Evolutionary conservation across 1,140 invertebrate species (phyloP), one percentile per base, ranked within the genome.

Genomic region (Drosophila micromelanica): DNA sequence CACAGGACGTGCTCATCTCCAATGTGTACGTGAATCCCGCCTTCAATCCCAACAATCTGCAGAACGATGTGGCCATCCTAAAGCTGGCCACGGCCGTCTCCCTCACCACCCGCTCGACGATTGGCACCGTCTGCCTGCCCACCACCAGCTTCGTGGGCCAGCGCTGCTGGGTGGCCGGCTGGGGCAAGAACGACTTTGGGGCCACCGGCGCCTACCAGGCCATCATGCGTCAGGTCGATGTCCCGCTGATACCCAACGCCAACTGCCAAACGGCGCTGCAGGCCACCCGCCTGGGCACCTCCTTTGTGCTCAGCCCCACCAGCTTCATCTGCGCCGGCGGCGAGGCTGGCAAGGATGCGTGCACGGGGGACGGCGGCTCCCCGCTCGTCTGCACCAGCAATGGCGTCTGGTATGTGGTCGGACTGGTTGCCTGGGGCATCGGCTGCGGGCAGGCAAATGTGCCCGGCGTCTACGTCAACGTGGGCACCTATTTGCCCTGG

Each of bases 311-410:
- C 0, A 94, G 95, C 68, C 93, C 93, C 43, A 93, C 91, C 0
- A 95, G 95, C 32, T 96, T 97, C 79, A 92, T 97, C 6, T 97
- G 96, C 76, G 96, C 96, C 43, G 96, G 96, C 17, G 96, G 96
- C 1, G 95, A 96, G 89, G 80, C 93, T 5, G 95, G 95, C 51
- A 96, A 96, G 91, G 96, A 97, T 91, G 94, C 96, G 8, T 97
- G 96, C 92, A 95, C 70, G 1, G 96, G 96, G 32, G 96, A 97
- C 65, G 96, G 96, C 6, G 96, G 96, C 11, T 94, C 95, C 7
- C 95, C 95, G 0, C 77, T 97, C 40, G 95, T 96, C 3, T 97
- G 96, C 80, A 92, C 94, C 77, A 91, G 92, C 9, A 92, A 92
- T 37, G 94, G 94, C 93, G 92, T 93, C 70, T 94, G 67, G 93